Evolutionary conservation across 2,888 invertebrate species (phyloP).

Genomic region (Mylabris sibirica): DNA sequence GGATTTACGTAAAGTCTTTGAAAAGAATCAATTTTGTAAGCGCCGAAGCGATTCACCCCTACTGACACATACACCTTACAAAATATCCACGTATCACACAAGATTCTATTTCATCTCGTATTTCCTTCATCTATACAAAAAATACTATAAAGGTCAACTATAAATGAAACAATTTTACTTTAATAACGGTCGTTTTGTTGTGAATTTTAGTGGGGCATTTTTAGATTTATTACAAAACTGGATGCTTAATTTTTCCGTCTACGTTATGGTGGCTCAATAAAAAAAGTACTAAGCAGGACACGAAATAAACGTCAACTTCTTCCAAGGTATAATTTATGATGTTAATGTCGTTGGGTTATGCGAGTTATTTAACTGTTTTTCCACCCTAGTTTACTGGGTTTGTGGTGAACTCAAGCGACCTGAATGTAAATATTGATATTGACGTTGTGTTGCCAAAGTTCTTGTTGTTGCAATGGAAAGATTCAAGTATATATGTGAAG

Average conservation of each 20-base stretch:
- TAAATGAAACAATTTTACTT: slow-evolving; percentile 34
- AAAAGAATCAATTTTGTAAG: slow-evolving; percentile 48
- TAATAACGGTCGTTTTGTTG: too few species aligned
- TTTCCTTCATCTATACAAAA: background rate
- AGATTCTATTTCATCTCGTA: background rate
- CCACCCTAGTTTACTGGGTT: background rate
- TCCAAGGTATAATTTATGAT: slow-evolving; percentile 10
- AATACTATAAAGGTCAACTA: background rate
- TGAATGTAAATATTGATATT: slow-evolving; percentile 18
- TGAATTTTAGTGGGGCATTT: background rate
- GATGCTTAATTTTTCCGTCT: slow-evolving; percentile 2
- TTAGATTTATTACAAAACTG: slow-evolving; percentile 9
- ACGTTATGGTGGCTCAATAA: background rate
- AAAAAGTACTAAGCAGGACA: slow-evolving; percentile 4
- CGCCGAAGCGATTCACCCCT: slow-evolving; percentile 42
- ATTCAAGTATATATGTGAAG: background rate
- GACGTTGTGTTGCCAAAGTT: slow-evolving; percentile 12
- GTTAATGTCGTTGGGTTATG: background rate
- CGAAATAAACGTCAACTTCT: slow-evolving; percentile 15
- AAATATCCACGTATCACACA: background rate
- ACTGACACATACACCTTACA: slow-evolving; percentile 15
- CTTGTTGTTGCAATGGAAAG: background rate
- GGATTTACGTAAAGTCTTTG: slow-evolving; percentile 46
- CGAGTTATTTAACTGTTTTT: slow-evolving; percentile 13
- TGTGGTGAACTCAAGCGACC: slow-evolving; percentile 5